A percentile compares a stretch with the other conserved stretches of the same genome.
phyloP scores from a whole-genome alignment of 2,888 invertebrate genomes.

The Temnothorax ravouxi region DNA sequence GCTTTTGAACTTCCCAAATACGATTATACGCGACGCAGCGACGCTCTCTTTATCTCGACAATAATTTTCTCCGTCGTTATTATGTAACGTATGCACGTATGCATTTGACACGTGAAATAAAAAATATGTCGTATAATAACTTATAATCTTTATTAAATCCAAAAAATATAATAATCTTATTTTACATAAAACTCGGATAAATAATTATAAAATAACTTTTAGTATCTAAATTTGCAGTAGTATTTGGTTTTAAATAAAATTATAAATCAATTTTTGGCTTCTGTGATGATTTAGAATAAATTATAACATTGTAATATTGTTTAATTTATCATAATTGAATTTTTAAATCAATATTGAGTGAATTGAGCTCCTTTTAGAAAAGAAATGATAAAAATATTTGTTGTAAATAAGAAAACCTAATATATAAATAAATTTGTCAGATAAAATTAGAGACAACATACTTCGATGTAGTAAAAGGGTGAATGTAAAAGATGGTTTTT shows the following conservation, averaged over 20 bases:
- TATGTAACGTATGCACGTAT: neutral
- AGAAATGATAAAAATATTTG: neutral
- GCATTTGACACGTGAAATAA: neutral
- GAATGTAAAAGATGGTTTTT: neutral
- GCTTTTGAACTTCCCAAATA: conserved; percentile 40
- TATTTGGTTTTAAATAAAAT: neutral
- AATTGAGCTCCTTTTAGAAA: neutral
- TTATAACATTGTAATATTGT: neutral
- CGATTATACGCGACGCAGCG: conserved; percentile 11
- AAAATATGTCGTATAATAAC: neutral
- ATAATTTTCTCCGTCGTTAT: neutral
- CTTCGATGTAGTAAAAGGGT: neutral
- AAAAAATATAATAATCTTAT: neutral
- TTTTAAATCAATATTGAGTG: neutral
- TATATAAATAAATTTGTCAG: neutral
- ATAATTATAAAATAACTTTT: neutral
- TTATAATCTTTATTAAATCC: neutral
- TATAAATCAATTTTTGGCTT: neutral
- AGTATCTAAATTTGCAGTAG: neutral
- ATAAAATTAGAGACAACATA: neutral
- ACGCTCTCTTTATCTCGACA: neutral
- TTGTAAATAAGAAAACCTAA: neutral
- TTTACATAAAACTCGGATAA: neutral
- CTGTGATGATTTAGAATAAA: neutral
- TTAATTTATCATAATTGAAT: neutral